phyloP scores from a whole-genome alignment of 2,113 vertebrate genomes.

The Apteryx mantelli region DNA sequence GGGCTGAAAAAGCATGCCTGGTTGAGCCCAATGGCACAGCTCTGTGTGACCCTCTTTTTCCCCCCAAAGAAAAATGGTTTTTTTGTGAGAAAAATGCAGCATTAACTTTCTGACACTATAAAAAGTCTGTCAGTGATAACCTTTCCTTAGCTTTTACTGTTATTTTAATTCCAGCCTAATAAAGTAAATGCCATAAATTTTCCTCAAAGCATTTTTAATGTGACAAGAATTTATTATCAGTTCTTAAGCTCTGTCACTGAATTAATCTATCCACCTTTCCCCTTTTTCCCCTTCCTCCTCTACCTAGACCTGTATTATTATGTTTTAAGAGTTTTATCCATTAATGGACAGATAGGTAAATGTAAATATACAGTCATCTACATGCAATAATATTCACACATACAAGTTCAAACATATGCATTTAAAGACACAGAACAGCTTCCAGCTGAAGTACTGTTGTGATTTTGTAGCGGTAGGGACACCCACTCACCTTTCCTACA shows the following conservation, averaged over 20 bases:
- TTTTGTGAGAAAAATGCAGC: background rate
- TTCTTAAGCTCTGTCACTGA: background rate
- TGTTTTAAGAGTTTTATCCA: background rate
- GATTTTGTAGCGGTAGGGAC: background rate
- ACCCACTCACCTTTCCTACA: background rate
- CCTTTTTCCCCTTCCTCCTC: background rate
- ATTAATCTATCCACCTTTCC: background rate
- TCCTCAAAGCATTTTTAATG: background rate
- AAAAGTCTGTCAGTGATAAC: conserved; percentile 4
- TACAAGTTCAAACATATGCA: background rate
- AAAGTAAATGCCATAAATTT: conserved; percentile 23
- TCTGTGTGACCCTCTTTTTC: background rate
- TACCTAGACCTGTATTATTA: background rate
- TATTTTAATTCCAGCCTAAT: conserved; percentile 17
- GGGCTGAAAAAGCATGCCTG: background rate
- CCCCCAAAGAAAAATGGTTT: background rate
- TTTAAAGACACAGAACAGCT: background rate
- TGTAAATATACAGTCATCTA: background rate
- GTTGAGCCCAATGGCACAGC: background rate
- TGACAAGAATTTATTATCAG: background rate
- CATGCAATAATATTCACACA: background rate
- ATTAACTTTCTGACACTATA: background rate
- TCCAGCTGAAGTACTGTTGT: background rate
- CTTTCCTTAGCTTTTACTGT: background rate
- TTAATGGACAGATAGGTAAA: background rate